These are phyloP conservation scores for Astreopora myriophthalma DNA, from an alignment of 64 coral and sea anemone species.

Conservation along the genomic window DNA sequence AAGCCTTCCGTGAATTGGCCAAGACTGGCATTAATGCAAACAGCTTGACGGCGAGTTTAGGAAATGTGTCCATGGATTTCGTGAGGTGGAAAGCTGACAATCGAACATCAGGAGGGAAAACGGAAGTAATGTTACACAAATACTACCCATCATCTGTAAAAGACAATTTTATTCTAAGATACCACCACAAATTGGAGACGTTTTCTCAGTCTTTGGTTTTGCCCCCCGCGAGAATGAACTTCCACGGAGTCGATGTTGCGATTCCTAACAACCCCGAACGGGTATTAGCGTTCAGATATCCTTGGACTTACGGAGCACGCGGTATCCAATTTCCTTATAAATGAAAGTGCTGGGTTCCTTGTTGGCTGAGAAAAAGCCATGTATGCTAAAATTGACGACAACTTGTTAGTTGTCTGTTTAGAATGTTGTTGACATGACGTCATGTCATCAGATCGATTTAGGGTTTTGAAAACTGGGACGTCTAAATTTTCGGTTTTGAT, in stretches of 20 bases:
- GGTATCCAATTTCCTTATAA: slow-evolving; percentile 79
- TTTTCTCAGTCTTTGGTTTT: slow-evolving; percentile 68
- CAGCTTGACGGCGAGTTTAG: slow-evolving; percentile 38
- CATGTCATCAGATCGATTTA: too few relatives aligned
- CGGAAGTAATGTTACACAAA: slow-evolving; percentile 64
- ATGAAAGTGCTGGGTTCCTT: slow-evolving; percentile 95
- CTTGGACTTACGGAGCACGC: slow-evolving; percentile 57
- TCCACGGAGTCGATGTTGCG: slow-evolving; percentile 67
- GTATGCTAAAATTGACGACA: neutral
- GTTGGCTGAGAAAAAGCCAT: slow-evolving; percentile 56
- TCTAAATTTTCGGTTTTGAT: too few relatives aligned
- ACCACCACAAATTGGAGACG: slow-evolving; percentile 60
- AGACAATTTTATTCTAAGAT: slow-evolving; percentile 64
- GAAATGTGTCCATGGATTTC: slow-evolving; percentile 69
- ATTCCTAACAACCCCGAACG: slow-evolving; percentile 62
- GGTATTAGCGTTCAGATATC: slow-evolving; percentile 70
- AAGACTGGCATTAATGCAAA: slow-evolving; percentile 56
- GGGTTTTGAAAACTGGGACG: too few relatives aligned
- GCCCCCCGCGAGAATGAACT: slow-evolving; percentile 69
- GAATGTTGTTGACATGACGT: too few relatives aligned
- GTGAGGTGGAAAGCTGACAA: slow-evolving; percentile 63
- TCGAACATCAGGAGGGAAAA: slow-evolving; percentile 30
- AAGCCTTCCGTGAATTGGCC: slow-evolving; percentile 26
- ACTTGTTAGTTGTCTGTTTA: too few relatives aligned
- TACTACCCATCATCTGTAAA: slow-evolving; percentile 71